Base-by-base conservation (phyloP, 30 jellyfish, hydroid and myxozoan species). In the Nemopilema nomurai region DNA sequence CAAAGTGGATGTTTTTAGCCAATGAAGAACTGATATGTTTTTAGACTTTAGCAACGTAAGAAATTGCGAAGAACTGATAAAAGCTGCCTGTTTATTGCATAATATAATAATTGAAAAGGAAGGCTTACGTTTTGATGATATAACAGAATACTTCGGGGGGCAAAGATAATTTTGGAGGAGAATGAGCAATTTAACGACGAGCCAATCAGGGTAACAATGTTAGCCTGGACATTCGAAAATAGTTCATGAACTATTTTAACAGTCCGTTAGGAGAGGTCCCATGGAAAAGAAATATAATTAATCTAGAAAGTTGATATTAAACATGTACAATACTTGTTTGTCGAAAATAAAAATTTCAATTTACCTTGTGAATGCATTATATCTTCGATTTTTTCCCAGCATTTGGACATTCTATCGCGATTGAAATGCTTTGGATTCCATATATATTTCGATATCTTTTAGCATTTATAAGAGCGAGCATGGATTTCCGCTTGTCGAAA, bases 361-460 rank as follows among this genome's bases (percentile, higher is more conserved):
- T 7, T 18, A 74, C 79, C 80, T 32, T 41, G 9, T 32, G 24
- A 74, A 8, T 74, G 4, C 85, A 28, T 4, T n/a, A 49, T 33
- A 23, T 53, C 52, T 32, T 16, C 28, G 21, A 74, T 53, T 50
- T 77, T 78, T 26, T 18, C 8, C 87, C 87, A 77, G 3, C 76
- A 51, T 23, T 77, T 77, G 6, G 52, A 19, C n/a, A 25, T 23
- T 4, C 20, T 23, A 8, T 77, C 81, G 17, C 87, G 4, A 26
- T 53, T 77, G n/a, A 57, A 77, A 77, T 77, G 87, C 20, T 51
- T 13, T 77, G 87, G 87, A 51, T 77, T 78, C 50, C 76, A 49
- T 8, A 30, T 78, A 77, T 9, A 77, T 51, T 4, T 77, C 87
- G 24, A 78, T 50, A 20, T 78, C 17, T 22, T 53, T 77, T 28